Evolutionary conservation across 2,113 vertebrate species (phyloP).

Genomic region (Oreochromis niloticus): DNA sequence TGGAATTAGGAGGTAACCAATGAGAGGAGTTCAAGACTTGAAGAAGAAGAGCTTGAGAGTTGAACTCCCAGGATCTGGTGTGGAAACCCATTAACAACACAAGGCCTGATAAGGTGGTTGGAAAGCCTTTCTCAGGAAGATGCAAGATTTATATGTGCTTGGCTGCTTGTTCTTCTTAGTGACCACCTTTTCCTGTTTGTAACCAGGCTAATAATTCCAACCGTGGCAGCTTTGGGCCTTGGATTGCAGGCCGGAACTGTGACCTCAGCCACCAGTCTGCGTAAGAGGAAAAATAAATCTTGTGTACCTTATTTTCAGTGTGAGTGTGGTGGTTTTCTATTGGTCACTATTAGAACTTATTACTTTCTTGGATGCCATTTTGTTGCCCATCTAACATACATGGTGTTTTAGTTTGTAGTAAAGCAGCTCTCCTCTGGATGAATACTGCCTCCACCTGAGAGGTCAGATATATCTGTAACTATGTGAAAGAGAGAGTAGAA

Average conservation of each 20-base stretch:
- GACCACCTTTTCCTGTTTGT: neutral
- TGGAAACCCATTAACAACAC: neutral
- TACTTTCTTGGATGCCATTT: neutral
- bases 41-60: neutral
- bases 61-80: neutral
- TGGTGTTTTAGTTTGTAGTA: neutral
- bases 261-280: neutral
- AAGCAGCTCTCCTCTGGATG: neutral
- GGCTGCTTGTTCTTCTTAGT: neutral
- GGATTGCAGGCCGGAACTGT: neutral
- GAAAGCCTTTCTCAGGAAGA: neutral
- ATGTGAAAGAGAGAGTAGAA: neutral
- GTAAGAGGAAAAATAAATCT: neutral
- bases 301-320: neutral
- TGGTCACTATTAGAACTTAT: neutral
- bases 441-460: neutral
- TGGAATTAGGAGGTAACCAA: neutral
- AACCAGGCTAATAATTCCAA: neutral
- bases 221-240: neutral
- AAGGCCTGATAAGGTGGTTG: neutral
- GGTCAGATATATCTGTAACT: neutral
- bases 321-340: neutral
- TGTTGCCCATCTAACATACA: neutral
- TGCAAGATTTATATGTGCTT: neutral
- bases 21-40: neutral